Conservation (phyloP, 2,797 vertebrate species). For the Cercopithecus petaurista region DNA sequence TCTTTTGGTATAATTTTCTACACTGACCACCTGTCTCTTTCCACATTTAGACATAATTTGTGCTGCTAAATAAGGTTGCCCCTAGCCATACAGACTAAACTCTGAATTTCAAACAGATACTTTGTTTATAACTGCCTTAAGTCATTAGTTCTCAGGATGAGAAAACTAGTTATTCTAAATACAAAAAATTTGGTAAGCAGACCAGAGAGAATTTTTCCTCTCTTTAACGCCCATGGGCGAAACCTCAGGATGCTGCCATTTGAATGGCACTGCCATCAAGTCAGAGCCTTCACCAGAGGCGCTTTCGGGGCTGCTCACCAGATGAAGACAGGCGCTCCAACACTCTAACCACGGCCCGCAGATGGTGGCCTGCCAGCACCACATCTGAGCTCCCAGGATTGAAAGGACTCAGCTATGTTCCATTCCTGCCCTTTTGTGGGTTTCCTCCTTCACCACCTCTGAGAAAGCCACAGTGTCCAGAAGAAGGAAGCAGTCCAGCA, state of each 20-base stretch:
- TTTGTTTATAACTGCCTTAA: conserved; percentile 57
- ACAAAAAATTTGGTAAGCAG: conserved; percentile 7
- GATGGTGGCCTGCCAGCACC: neutral
- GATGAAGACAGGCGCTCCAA: neutral
- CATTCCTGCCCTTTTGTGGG: conserved; percentile 47
- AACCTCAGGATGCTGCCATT: conserved; percentile 43
- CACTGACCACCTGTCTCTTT: conserved; percentile 63
- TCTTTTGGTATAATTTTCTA: conserved; percentile 57
- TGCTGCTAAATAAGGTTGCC: conserved; percentile 64
- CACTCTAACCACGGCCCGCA: neutral
- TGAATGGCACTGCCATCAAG: neutral
- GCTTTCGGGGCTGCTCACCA: neutral
- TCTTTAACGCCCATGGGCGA: neutral
- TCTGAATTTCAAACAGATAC: conserved; percentile 55
- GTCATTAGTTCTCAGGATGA: conserved; percentile 40
- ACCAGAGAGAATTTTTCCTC: neutral
- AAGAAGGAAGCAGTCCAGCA: neutral
- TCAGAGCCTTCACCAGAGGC: neutral
- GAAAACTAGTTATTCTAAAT: conserved; percentile 55
- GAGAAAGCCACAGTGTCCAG: conserved; percentile 53
- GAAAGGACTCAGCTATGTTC: neutral
- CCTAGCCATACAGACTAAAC: conserved; percentile 24
- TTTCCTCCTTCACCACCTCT: conserved; percentile 66
- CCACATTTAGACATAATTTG: conserved; percentile 70
- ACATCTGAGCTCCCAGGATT: neutral